Base-by-base conservation (phyloP, 2,888 invertebrate genomes). In the Rhimphoctona megacephalus region DNA sequence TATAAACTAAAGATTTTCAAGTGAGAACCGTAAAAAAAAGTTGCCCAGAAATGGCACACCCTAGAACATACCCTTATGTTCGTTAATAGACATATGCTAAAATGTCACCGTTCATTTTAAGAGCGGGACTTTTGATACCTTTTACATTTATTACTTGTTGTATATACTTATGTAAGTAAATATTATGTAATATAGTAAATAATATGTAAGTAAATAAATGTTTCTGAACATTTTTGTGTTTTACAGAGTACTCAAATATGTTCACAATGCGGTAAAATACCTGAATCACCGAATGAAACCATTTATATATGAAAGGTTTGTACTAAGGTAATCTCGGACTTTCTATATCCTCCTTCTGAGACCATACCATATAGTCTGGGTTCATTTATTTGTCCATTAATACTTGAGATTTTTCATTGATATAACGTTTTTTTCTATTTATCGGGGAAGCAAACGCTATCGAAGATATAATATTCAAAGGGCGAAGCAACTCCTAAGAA, bases 21-120 rank as follows among this genome's bases (percentile, higher is more conserved):
- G n/a, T n/a, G n/a, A n/a, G n/a, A n/a, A n/a, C n/a, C n/a, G n/a
- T n/a, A n/a, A n/a, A n/a, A n/a, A n/a, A n/a, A n/a, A n/a, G n/a
- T n/a, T n/a, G n/a, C n/a, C n/a, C n/a, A n/a, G n/a, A n/a, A n/a
- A n/a, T n/a, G n/a, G n/a, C n/a, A n/a, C n/a, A n/a, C n/a, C n/a
- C n/a, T n/a, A n/a, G n/a, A n/a, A n/a, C 9, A 39, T 46, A 70
- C 80, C 66, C 77, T 72, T 64, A 83, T 76, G 80, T 77, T 66
- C 77, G 33, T 39, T 73, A 22, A 33, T 67, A 33, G 73, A 86
- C 81, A 77, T 49, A 57, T 76, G 72, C 57, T 52, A 52, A 73
- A 79, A 70, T 82, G 70, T 82, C 76, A 73, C 69, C 73, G 73
- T 39, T 46, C 52, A 83, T 76, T 72, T 39, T 25, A 19, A n/a